A percentile compares a stretch with the other conserved stretches of the same genome.
phyloP scores from a whole-genome alignment of 2,797 vertebrate genomes.

The Leptoclinus maculatus region DNA sequence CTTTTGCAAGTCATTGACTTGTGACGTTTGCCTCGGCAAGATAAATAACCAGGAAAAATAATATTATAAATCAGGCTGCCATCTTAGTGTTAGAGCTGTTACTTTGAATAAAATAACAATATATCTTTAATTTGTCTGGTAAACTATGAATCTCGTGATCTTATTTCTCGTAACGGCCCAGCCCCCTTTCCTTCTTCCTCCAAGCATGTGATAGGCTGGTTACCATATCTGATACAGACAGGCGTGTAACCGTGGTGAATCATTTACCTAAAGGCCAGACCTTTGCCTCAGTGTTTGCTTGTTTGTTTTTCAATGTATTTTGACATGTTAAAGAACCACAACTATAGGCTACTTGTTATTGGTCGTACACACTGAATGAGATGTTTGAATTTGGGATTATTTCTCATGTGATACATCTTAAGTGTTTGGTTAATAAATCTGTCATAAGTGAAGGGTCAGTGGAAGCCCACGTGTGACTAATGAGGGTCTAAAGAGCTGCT shows the following conservation, averaged over 20 bases:
- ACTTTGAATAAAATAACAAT: not conserved
- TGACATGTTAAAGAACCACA: not conserved
- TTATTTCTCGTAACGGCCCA: slow-evolving; percentile 41
- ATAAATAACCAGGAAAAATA: not conserved
- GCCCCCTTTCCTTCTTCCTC: not conserved
- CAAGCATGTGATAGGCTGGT: slow-evolving; percentile 68
- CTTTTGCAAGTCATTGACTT: slow-evolving; percentile 80
- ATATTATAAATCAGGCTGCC: not conserved
- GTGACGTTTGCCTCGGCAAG: slow-evolving; percentile 51
- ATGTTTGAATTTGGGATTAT: not conserved
- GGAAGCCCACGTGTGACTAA: slow-evolving; percentile 35
- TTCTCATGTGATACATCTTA: not conserved
- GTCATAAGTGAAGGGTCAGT: slow-evolving; percentile 24
- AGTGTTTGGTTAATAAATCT: slow-evolving; percentile 27
- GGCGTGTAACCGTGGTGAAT: slow-evolving; percentile 17
- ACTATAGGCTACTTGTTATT: not conserved
- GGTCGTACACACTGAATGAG: not conserved
- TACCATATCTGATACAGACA: slow-evolving; percentile 51
- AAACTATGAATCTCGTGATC: slow-evolving; percentile 16
- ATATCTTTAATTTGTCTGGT: not conserved
- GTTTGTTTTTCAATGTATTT: not conserved
- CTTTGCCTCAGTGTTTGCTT: not conserved
- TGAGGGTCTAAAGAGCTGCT: slow-evolving; percentile 36
- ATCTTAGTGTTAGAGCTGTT: rapidly evolving
- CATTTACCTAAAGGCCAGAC: not conserved